phyloP scores from a whole-genome alignment of 2,113 vertebrate species.

The Indri indri region DNA sequence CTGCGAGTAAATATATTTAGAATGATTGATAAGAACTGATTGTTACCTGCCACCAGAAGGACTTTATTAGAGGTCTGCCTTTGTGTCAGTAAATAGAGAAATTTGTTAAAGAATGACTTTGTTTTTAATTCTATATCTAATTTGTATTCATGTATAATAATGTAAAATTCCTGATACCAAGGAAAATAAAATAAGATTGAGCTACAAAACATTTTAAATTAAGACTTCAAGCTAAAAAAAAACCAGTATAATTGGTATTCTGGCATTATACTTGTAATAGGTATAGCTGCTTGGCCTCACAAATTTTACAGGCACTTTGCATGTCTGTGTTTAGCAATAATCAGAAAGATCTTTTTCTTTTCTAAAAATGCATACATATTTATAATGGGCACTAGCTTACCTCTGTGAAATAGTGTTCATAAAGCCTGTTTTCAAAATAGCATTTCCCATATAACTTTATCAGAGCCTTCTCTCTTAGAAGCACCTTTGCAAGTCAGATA shows the following conservation, averaged over 20 bases:
- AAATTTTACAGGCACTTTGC: background rate
- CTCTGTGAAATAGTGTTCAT: background rate
- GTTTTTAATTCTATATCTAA: conserved; percentile 24
- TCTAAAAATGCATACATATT: background rate
- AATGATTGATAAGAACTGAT: conserved; percentile 54
- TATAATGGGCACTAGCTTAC: background rate
- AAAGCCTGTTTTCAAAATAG: background rate
- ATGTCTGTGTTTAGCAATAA: background rate
- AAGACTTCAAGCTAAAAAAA: conserved; percentile 7
- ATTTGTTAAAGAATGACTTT: conserved; percentile 28
- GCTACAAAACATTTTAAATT: conserved; percentile 31
- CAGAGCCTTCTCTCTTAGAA: background rate
- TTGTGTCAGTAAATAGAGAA: conserved; percentile 53
- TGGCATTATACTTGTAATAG: background rate
- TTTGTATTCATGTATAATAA: conserved; percentile 37
- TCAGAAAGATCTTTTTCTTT: background rate
- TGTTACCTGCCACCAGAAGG: background rate
- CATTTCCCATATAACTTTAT: background rate
- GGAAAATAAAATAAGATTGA: conserved; percentile 26
- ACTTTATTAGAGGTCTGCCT: background rate
- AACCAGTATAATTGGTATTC: background rate
- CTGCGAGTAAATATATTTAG: conserved; percentile 49
- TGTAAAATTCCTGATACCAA: conserved; percentile 42
- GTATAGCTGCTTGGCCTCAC: background rate
- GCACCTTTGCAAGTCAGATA: background rate